Conservation (phyloP, 1,140 invertebrate species). For the Heliconius hermathena region DNA sequence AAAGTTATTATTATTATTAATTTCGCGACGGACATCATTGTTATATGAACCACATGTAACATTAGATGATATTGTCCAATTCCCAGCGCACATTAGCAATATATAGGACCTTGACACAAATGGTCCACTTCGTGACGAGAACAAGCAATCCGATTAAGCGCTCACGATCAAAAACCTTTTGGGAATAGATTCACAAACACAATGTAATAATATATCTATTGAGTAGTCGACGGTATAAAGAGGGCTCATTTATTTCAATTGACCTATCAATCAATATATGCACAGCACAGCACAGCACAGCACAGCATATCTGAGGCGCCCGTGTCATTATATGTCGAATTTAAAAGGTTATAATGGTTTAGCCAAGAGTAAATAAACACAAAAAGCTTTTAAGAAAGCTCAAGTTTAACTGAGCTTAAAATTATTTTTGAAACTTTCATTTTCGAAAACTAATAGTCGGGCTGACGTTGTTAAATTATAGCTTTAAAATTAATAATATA, state of each 20-base stretch:
- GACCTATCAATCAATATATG: constrained; percentile 25
- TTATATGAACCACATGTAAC: background rate
- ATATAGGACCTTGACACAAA: constrained; percentile 65
- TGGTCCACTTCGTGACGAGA: constrained; percentile 61
- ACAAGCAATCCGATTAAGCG: constrained; percentile 57
- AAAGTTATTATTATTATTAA: too few species aligned
- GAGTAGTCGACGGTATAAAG: constrained; percentile 33
- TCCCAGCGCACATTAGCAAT: constrained; percentile 59
- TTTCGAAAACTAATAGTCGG: too few species aligned
- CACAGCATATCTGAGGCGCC: background rate
- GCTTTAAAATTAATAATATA: too few species aligned
- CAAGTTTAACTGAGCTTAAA: background rate
- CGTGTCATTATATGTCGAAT: background rate
- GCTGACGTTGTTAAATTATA: too few species aligned
- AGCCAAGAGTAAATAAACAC: background rate
- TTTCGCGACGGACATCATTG: background rate
- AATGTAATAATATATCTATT: constrained; percentile 28
- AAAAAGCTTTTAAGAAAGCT: background rate
- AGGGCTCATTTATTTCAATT: constrained; percentile 31
- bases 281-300: background rate
- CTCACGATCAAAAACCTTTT: constrained; percentile 50
- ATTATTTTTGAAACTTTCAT: background rate
- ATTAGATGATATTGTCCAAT: constrained; percentile 46
- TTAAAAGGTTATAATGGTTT: background rate
- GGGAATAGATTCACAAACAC: constrained; percentile 27